Percentiles rank a stretch among this genome's conserved stretches.
phyloP scores from a whole-genome alignment of 2,888 invertebrate species.

The Tachina lurida region DNA sequence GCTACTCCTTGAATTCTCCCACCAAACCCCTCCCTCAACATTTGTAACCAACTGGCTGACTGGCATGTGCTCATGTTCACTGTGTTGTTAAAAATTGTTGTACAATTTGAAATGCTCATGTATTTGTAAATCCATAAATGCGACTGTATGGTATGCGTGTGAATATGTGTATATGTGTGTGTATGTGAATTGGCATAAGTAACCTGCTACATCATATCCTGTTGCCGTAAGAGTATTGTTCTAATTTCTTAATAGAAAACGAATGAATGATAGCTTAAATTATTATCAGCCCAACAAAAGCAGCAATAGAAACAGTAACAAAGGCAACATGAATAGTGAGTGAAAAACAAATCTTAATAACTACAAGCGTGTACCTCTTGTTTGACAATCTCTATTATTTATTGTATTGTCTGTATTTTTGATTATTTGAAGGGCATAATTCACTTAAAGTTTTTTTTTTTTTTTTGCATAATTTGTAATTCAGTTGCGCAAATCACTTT shows the following conservation, averaged over 20 bases:
- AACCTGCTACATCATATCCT: conserved; percentile 69
- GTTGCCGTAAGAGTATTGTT: conserved; percentile 59
- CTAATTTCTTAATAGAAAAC: conserved; percentile 48
- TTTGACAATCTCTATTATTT: too few relatives aligned
- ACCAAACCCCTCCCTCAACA: neutral
- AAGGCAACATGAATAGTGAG: neutral
- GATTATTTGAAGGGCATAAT: too few relatives aligned
- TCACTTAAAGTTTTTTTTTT: too few relatives aligned
- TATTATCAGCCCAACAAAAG: conserved; percentile 42
- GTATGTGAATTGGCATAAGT: conserved; percentile 24
- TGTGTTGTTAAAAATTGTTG: conserved; percentile 31
- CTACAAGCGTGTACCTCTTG: neutral
- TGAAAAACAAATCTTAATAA: conserved; percentile 17
- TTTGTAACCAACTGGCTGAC: neutral
- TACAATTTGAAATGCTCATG: neutral
- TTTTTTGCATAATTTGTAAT: too few relatives aligned
- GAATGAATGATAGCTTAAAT: conserved; percentile 51
- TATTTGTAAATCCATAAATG: neutral
- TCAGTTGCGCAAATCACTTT: too few relatives aligned
- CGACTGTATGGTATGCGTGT: too few relatives aligned
- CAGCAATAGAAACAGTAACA: conserved; percentile 32
- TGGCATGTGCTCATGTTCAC: conserved; percentile 25
- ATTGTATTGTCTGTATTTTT: too few relatives aligned
- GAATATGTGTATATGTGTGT: neutral
- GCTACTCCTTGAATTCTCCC: conserved; percentile 11